These are phyloP conservation scores for Catostylus mosaicus DNA, from an alignment of 30 jellyfish, hydroid and myxozoan species.

Conservation along the genomic window DNA sequence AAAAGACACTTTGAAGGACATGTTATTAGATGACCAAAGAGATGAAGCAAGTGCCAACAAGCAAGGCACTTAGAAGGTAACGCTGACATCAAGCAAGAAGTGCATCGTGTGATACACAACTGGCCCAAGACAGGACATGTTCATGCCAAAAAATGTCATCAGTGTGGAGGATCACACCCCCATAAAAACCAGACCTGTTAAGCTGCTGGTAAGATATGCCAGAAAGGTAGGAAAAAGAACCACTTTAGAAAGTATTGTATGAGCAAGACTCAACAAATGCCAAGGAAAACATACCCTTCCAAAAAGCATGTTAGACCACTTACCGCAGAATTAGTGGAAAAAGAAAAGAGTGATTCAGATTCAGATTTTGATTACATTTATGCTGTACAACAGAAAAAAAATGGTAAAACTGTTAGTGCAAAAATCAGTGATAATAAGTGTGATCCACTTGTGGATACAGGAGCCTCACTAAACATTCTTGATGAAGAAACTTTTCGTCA, in stretches of 20 bases:
- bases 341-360: conserved; percentile 44
- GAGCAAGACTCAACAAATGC: conserved; percentile 44
- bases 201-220: conserved; percentile 44
- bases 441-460: conserved; percentile 53
- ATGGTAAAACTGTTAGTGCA: conserved; percentile 50
- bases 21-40: conserved; percentile 26
- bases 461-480: conserved; percentile 48
- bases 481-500: conserved; percentile 33
- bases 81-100: too few relatives aligned
- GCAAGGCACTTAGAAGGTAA: too few relatives aligned
- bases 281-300: conserved; percentile 45
- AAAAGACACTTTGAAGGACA: conserved; percentile 12
- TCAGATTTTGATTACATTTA: conserved; percentile 52
- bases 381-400: conserved; percentile 43
- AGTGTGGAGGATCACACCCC: conserved; percentile 59
- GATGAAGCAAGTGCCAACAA: conserved; percentile 49
- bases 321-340: conserved; percentile 15
- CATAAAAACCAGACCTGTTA: conserved; percentile 28
- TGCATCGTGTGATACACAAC: too few relatives aligned
- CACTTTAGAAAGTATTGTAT: conserved; percentile 18
- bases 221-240: conserved; percentile 20
- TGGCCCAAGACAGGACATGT: too few relatives aligned
- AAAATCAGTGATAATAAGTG: conserved; percentile 38
- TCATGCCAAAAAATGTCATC: too few relatives aligned
- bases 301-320: conserved; percentile 48